A percentile compares a stretch with the other conserved stretches of the same genome.
Conservation (phyloP, 2,797 vertebrate genomes). For the Tenualosa thibaudeaui region DNA sequence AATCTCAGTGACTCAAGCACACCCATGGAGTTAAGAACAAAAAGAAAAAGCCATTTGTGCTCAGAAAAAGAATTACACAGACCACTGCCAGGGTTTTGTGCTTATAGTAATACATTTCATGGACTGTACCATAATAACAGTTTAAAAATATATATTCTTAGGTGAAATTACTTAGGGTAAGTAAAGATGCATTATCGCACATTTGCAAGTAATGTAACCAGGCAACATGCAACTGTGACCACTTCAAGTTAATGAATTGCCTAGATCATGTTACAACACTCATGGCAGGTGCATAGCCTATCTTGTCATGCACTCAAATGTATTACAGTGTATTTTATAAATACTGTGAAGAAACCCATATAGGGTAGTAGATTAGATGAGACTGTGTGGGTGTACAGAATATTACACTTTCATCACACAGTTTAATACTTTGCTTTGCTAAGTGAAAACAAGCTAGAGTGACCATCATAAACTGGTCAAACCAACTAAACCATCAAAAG, state of each 20-base stretch:
- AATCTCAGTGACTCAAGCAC: not conserved
- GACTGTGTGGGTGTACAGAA: too few relatives aligned
- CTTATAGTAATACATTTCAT: not conserved
- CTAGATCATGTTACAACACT: not conserved
- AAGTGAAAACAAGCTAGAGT: not conserved
- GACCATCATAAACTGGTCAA: too few relatives aligned
- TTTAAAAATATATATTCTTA: not conserved
- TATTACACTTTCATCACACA: too few relatives aligned
- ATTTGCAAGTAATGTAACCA: too few relatives aligned
- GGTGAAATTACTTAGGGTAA: not conserved
- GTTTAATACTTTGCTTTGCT: not conserved
- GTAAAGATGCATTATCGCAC: not conserved
- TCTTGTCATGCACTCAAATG: not conserved
- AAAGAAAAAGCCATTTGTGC: slow-evolving; percentile 34
- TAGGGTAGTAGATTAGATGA: not conserved
- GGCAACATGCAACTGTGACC: too few relatives aligned
- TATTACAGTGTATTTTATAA: not conserved
- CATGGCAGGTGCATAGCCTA: not conserved
- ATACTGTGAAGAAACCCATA: too few relatives aligned
- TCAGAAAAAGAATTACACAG: slow-evolving; percentile 36
- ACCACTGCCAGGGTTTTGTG: slow-evolving; percentile 7
- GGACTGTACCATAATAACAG: not conserved
- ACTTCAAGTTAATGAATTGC: too few relatives aligned
- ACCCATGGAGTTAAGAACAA: slow-evolving; percentile 17
- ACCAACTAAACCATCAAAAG: too few relatives aligned